Evolutionary conservation across 1,140 invertebrate genomes (phyloP).

Genomic region (Pinna nobilis): DNA sequence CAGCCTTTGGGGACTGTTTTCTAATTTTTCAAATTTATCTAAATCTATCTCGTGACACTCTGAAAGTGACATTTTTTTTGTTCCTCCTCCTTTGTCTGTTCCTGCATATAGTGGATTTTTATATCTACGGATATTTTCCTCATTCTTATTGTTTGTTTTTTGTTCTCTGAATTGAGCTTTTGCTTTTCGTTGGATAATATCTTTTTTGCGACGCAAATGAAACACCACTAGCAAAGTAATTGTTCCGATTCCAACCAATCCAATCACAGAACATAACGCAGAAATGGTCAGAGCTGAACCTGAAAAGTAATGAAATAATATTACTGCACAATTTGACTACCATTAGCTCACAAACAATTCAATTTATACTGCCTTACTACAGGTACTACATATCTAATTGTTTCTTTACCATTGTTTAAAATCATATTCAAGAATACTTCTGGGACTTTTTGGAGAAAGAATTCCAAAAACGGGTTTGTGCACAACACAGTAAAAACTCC

Average conservation of each 20-base stretch:
- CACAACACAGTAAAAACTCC: too few relatives aligned
- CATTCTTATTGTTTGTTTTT: conserved; percentile 88
- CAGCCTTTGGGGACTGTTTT: conserved; percentile 48
- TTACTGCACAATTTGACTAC: neutral
- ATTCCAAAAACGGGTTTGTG: too few relatives aligned
- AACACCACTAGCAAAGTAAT: conserved; percentile 71
- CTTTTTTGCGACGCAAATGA: conserved; percentile 48
- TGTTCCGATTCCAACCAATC: conserved; percentile 72
- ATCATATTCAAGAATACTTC: too few relatives aligned
- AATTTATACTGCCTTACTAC: too few relatives aligned
- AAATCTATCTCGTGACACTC: conserved; percentile 57
- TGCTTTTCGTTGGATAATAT: conserved; percentile 16
- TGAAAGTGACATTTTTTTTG: conserved; percentile 46
- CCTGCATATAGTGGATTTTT: conserved; percentile 65
- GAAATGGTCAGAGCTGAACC: conserved; percentile 73
- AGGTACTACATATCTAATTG: too few relatives aligned
- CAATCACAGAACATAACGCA: conserved; percentile 76
- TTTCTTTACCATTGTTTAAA: too few relatives aligned
- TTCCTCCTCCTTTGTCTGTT: conserved; percentile 45
- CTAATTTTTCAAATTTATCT: conserved; percentile 53
- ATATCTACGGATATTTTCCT: conserved; percentile 86
- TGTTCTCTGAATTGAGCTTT: conserved; percentile 43
- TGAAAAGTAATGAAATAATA: conserved; percentile 36
- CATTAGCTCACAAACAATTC: neutral
- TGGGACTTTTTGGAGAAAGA: too few relatives aligned